These are phyloP conservation scores for Anoplopoma fimbria DNA, from an alignment of 2,113 vertebrate species.

Conservation along the genomic window DNA sequence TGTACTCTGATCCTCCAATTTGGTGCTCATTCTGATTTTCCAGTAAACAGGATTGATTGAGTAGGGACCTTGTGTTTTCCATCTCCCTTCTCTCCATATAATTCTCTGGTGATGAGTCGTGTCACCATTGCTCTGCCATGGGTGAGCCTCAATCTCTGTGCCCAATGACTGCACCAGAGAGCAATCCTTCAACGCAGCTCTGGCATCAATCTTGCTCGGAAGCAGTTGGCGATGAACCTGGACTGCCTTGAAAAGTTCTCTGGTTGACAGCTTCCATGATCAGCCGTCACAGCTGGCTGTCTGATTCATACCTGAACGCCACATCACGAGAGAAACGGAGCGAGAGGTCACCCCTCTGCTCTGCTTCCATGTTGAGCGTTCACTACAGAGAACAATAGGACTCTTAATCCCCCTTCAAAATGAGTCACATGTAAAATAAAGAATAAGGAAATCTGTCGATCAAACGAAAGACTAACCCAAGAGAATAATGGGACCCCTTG, in stretches of 20 bases:
- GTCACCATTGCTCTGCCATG: conserved; percentile 66
- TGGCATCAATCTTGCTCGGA: conserved; percentile 74
- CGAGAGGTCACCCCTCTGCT: conserved; percentile 51
- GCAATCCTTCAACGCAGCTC: conserved; percentile 69
- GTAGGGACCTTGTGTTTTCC: conserved; percentile 61
- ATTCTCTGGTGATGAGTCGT: conserved; percentile 68
- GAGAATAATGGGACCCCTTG: conserved; percentile 1
- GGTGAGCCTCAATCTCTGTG: conserved; percentile 69
- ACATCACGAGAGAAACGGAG: conserved; percentile 36
- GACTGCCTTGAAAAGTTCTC: conserved; percentile 66
- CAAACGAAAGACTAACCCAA: conserved; percentile 1
- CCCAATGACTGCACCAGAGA: conserved; percentile 71
- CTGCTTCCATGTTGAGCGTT: conserved; percentile 29
- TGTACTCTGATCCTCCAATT: conserved; percentile 35
- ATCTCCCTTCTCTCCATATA: conserved; percentile 57
- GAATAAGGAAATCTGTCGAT: neutral
- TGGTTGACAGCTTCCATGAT: conserved; percentile 76
- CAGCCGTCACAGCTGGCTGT: conserved; percentile 73
- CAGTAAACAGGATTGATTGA: conserved; percentile 60
- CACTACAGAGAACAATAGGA: conserved; percentile 4
- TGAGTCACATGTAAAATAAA: conserved; percentile 7
- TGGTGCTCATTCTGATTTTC: conserved; percentile 40
- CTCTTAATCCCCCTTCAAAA: conserved; percentile 7
- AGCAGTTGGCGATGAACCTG: conserved; percentile 67
- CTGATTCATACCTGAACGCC: conserved; percentile 74